Percentiles rank a stretch among this genome's conserved stretches.
Conservation (phyloP, 2,113 vertebrate species). For the Pteruthius melanotis region DNA sequence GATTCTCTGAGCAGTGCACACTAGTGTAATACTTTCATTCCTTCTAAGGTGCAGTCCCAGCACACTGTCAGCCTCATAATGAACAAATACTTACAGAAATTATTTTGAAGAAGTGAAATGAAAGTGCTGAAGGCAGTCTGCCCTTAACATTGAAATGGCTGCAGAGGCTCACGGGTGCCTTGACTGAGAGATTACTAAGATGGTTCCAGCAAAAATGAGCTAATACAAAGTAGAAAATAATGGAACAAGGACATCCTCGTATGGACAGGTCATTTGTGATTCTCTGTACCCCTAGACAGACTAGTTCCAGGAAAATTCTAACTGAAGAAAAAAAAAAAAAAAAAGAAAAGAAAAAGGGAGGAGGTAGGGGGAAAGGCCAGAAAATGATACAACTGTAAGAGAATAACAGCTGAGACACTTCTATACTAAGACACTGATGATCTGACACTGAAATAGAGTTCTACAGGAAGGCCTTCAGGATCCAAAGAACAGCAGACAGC, state of each 20-base stretch:
- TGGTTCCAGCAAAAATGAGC: neutral
- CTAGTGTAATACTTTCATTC: neutral
- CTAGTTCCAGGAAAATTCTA: neutral
- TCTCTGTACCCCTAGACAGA: neutral
- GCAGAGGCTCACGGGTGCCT: fast-evolving
- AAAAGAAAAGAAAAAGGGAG: neutral
- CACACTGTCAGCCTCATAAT: neutral
- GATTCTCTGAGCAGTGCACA: neutral
- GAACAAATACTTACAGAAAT: neutral
- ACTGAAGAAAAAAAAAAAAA: neutral
- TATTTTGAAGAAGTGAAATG: neutral
- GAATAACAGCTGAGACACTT: neutral
- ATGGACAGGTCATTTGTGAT: neutral
- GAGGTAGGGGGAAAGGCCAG: neutral
- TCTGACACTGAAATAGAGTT: neutral
- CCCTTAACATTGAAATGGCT: neutral
- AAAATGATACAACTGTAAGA: neutral
- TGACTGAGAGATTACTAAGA: neutral
- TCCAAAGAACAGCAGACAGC: neutral
- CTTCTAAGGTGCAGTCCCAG: neutral
- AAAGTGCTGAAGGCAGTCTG: neutral
- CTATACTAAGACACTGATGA: neutral
- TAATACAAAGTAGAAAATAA: neutral
- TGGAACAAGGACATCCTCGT: neutral
- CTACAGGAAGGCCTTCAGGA: neutral